phyloP scores from a whole-genome alignment of 1,140 invertebrate genomes.

The Drosophila yakuba region DNA sequence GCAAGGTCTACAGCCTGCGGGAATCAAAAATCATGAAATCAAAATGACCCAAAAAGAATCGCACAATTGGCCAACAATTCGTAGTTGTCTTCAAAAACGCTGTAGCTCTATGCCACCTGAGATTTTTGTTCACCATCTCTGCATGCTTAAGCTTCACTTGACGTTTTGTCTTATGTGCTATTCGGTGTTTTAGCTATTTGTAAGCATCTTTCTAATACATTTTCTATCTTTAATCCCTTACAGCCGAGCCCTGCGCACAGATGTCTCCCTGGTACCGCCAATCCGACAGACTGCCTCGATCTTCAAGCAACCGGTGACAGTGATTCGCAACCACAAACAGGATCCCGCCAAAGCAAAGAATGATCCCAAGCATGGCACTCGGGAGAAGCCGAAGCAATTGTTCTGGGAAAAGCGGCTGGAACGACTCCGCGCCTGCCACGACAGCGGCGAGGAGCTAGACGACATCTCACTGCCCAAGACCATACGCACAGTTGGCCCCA shows the following conservation, averaged over 20 bases:
- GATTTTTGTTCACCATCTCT: slow-evolving; percentile 27
- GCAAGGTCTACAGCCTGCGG: slow-evolving; percentile 42
- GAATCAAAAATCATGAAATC: slow-evolving; percentile 15
- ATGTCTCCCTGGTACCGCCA: slow-evolving; percentile 95
- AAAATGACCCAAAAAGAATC: neutral
- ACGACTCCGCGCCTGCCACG: slow-evolving; percentile 94
- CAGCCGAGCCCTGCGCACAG: slow-evolving; percentile 92
- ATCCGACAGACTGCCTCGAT: slow-evolving; percentile 99
- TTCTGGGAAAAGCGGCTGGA: slow-evolving; percentile 99
- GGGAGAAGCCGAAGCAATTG: slow-evolving; percentile 97
- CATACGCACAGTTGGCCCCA: slow-evolving; percentile 96
- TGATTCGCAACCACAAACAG: slow-evolving; percentile 92
- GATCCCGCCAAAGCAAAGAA: slow-evolving; percentile 93
- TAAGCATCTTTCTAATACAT: neutral
- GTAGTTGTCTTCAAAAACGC: slow-evolving; percentile 6
- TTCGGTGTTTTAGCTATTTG: slow-evolving; percentile 17
- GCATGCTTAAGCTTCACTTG: slow-evolving; percentile 29
- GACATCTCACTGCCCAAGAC: slow-evolving; percentile 94
- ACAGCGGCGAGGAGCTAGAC: slow-evolving; percentile 92
- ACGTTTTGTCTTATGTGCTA: slow-evolving; percentile 26
- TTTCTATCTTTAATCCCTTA: slow-evolving; percentile 43
- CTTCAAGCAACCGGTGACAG: slow-evolving; percentile 99
- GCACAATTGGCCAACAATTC: slow-evolving; percentile 26
- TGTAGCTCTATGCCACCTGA: slow-evolving; percentile 43
- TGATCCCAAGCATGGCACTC: slow-evolving; percentile 92